Conservation (phyloP, 2,888 invertebrate genomes). For the Neoitamus cyanurus region DNA sequence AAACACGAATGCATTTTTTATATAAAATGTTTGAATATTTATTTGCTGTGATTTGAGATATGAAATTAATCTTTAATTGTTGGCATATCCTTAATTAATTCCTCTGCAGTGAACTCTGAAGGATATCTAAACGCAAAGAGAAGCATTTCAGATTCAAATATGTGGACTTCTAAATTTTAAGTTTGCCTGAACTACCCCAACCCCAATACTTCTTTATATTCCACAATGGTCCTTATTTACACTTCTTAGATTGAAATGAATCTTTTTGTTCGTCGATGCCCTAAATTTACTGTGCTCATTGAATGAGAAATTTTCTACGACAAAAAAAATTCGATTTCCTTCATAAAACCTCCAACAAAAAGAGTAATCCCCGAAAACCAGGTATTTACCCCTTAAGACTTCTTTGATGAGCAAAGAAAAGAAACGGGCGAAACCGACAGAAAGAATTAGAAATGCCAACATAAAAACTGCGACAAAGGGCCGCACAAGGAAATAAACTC, state of each 20-base stretch:
- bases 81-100: neutral
- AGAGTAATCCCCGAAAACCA: neutral
- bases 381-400: constrained; percentile 5
- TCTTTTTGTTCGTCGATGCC: neutral
- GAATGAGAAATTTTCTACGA: neutral
- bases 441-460: constrained; percentile 11
- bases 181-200: neutral
- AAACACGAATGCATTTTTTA: too few species aligned
- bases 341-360: neutral
- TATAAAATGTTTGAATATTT: too few species aligned
- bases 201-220: neutral
- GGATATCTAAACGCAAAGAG: neutral
- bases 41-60: too few species aligned
- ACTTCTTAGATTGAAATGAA: neutral
- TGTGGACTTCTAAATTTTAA: neutral
- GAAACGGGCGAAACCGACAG: neutral
- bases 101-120: neutral
- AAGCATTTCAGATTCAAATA: neutral
- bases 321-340: neutral
- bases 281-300: neutral
- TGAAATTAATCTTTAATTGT: too few species aligned
- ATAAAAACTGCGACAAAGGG: neutral
- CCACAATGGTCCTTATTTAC: neutral
- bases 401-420: neutral
- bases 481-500: constrained; percentile 24